These are phyloP conservation scores for Chaetorhynchus papuensis DNA, from an alignment of 2,113 vertebrate genomes.

Conservation along the genomic window DNA sequence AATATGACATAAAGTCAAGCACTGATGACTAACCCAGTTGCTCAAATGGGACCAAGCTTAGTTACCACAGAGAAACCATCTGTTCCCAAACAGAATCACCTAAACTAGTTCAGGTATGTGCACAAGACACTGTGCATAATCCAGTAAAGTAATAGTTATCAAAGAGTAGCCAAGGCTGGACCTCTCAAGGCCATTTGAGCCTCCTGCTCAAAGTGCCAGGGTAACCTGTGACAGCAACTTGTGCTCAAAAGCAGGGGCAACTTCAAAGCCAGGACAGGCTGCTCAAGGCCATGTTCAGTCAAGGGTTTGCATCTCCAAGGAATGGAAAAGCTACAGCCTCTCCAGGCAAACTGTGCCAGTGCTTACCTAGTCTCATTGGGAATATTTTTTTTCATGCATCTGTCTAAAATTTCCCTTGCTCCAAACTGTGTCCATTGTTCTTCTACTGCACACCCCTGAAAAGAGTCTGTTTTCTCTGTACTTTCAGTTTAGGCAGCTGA, in stretches of 20 bases:
- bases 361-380: background rate
- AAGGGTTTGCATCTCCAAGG: background rate
- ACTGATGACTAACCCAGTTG: background rate
- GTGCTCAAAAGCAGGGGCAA: background rate
- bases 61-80: background rate
- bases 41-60: background rate
- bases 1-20: background rate
- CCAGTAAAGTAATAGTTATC: background rate
- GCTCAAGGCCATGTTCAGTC: background rate
- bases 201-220: background rate
- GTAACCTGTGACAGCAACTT: background rate
- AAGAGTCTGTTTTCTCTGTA: background rate
- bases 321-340: background rate
- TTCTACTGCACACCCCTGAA: background rate
- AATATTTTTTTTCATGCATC: background rate
- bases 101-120: background rate
- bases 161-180: background rate
- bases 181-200: background rate
- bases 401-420: background rate
- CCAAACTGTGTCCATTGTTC: background rate
- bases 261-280: background rate
- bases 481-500: background rate
- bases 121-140: background rate
- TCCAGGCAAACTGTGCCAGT: background rate
- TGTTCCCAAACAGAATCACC: background rate